Evolutionary conservation across 1,140 invertebrate genomes (phyloP).

Genomic region (Macrosteles quadrilineatus): DNA sequence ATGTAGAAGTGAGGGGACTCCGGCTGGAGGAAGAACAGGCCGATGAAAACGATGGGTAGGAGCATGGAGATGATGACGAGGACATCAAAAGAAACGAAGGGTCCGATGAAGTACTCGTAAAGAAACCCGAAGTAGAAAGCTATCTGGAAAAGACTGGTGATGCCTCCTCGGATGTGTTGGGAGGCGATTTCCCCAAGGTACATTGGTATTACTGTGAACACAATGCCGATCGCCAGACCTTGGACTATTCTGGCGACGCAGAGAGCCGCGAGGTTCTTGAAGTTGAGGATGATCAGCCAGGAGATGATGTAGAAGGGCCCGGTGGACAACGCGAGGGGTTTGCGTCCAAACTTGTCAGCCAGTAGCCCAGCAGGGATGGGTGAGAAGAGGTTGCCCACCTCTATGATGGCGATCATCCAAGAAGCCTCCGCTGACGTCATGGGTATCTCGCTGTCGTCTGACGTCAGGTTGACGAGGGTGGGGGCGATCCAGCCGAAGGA

Average conservation of each 20-base stretch:
- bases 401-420: conserved; percentile 54
- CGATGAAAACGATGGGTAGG: conserved; percentile 61
- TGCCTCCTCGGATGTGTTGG: conserved; percentile 34
- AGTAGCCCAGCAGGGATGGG: conserved; percentile 50
- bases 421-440: conserved; percentile 32
- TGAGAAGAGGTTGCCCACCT: conserved; percentile 37
- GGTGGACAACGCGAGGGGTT: conserved; percentile 69
- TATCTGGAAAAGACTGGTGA: conserved; percentile 76
- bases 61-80: conserved; percentile 65
- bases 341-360: conserved; percentile 73
- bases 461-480: conserved; percentile 57
- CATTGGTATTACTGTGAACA: conserved; percentile 75
- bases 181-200: conserved; percentile 80
- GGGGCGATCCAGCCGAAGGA: conserved; percentile 75
- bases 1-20: conserved; percentile 78
- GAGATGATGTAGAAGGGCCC: conserved; percentile 71
- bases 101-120: conserved; percentile 72
- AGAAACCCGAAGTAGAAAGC: conserved; percentile 75
- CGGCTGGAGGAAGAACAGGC: conserved; percentile 72
- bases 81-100: conserved; percentile 65
- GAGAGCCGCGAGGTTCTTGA: conserved; percentile 51
- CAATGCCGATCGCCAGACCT: conserved; percentile 66
- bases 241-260: conserved; percentile 32
- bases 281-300: conserved; percentile 70
- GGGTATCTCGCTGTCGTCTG: conserved; percentile 48